Conservation (phyloP, 23 tunicate genomes). For the Styela plicata region DNA sequence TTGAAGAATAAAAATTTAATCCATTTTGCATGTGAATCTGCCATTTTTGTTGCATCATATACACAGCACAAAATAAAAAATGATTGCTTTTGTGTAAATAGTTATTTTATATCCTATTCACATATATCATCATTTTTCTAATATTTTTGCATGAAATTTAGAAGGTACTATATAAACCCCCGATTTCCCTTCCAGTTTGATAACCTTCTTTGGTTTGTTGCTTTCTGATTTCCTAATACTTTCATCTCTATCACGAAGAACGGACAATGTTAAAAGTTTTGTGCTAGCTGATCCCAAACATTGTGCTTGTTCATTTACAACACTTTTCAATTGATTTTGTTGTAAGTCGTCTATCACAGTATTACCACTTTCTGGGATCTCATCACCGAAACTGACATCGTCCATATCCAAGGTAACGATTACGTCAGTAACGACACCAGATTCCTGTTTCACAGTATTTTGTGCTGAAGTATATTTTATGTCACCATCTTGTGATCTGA, state of each 20-base stretch:
- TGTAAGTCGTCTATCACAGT: too few species aligned
- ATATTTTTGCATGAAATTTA: background rate
- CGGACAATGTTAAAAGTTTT: background rate
- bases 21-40: too few species aligned
- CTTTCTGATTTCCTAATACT: too few species aligned
- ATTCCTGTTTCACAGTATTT: background rate
- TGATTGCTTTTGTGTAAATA: too few species aligned
- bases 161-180: background rate
- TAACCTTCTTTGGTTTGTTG: background rate
- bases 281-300: background rate
- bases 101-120: too few species aligned
- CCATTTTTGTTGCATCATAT: too few species aligned
- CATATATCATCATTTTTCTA: too few species aligned
- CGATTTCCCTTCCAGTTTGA: background rate
- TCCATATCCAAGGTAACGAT: conserved; percentile 2
- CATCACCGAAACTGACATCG: background rate
- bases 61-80: too few species aligned
- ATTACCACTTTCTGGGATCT: too few species aligned
- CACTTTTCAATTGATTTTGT: too few species aligned
- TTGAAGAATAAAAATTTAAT: too few species aligned
- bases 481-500: background rate
- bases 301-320: background rate
- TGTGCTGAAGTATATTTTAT: background rate
- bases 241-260: background rate
- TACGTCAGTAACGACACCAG: background rate